These are phyloP conservation scores for Origma solitaria DNA, from an alignment of 2,113 vertebrate species.

Conservation along the genomic window DNA sequence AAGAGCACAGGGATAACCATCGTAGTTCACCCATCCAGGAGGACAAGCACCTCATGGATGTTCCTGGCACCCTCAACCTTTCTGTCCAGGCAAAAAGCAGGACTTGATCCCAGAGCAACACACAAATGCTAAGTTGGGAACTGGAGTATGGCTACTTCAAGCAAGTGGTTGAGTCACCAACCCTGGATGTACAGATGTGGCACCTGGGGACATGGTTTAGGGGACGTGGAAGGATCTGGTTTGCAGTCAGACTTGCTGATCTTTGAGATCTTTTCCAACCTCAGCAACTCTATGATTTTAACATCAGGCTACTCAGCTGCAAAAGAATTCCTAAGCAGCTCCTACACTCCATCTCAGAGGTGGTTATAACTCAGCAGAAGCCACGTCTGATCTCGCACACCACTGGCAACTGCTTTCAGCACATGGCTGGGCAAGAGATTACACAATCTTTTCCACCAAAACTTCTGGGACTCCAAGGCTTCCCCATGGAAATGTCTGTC, in stretches of 20 bases:
- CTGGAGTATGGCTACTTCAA: not conserved
- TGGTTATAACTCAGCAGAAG: not conserved
- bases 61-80: not conserved
- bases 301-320: not conserved
- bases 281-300: not conserved
- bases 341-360: not conserved
- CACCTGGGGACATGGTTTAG: not conserved
- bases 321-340: not conserved
- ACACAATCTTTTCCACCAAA: not conserved
- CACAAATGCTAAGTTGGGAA: not conserved
- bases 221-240: not conserved
- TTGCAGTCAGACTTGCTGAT: fast-evolving
- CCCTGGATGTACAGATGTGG: not conserved
- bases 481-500: not conserved
- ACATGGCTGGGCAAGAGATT: not conserved
- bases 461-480: not conserved
- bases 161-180: not conserved
- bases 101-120: not conserved
- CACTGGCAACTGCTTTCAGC: fast-evolving
- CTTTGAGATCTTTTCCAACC: not conserved
- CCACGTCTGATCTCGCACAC: fast-evolving
- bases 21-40: fast-evolving
- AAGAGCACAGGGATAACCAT: not conserved
- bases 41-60: not conserved
- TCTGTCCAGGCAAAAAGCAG: not conserved